These are phyloP conservation scores for Nephila pilipes DNA, from an alignment of 1,140 invertebrate genomes.

Conservation along the genomic window DNA sequence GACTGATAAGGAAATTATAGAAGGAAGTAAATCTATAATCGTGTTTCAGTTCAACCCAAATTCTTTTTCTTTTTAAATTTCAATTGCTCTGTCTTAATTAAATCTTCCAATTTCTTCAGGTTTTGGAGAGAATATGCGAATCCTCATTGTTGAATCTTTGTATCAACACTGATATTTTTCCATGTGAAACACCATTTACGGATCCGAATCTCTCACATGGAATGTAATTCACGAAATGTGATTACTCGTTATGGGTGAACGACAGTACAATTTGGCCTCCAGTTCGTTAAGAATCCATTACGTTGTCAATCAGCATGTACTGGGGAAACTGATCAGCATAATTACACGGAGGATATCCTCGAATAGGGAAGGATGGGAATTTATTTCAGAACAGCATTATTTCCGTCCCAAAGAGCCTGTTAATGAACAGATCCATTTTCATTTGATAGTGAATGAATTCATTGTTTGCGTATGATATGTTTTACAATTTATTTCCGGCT, in stretches of 20 bases:
- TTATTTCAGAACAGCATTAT: neutral
- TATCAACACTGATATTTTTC: neutral
- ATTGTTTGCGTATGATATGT: neutral
- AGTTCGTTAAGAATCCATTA: conserved; percentile 39
- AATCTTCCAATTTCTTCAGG: too few species aligned
- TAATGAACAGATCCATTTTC: neutral
- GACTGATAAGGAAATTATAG: too few species aligned
- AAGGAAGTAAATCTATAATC: too few species aligned
- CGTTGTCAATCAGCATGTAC: conserved; percentile 11
- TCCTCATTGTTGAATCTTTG: neutral
- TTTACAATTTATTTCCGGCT: neutral
- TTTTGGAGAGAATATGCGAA: too few species aligned
- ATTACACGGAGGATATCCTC: conserved; percentile 5
- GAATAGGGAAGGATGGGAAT: neutral
- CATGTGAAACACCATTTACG: neutral
- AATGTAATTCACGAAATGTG: neutral
- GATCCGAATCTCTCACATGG: neutral
- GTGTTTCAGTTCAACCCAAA: too few species aligned
- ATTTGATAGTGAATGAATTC: neutral
- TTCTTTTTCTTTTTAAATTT: too few species aligned
- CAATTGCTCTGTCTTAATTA: too few species aligned
- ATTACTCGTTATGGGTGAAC: neutral
- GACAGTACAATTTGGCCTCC: neutral
- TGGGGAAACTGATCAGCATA: conserved; percentile 42
- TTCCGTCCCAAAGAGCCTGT: neutral